These are phyloP conservation scores for Malurus leucopterus DNA, from an alignment of 2,797 vertebrate genomes.

Conservation along the genomic window DNA sequence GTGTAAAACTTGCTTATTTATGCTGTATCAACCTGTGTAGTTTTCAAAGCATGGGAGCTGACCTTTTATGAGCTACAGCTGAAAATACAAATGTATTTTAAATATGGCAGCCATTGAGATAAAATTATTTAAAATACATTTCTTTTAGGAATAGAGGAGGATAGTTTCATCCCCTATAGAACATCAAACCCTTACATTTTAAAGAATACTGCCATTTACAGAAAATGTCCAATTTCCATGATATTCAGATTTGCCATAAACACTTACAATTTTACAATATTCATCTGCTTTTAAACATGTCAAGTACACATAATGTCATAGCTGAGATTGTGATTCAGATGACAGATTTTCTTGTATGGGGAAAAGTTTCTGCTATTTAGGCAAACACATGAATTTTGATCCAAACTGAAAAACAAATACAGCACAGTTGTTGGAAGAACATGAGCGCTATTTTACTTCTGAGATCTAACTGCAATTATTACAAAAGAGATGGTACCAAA, in stretches of 20 bases:
- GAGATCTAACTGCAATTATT: neutral
- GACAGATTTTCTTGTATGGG: neutral
- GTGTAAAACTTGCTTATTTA: constrained; percentile 13
- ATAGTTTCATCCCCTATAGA: neutral
- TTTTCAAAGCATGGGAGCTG: neutral
- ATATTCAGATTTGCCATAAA: constrained; percentile 6
- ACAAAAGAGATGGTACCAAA: neutral
- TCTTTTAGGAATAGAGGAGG: neutral
- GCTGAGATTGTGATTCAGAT: neutral
- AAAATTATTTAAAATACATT: neutral
- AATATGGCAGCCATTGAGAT: neutral
- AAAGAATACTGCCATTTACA: neutral
- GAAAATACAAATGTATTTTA: constrained; percentile 20
- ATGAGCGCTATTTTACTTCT: neutral
- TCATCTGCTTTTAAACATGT: constrained; percentile 1
- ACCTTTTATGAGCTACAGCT: neutral
- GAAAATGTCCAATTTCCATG: constrained; percentile 16
- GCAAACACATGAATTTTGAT: constrained; percentile 12
- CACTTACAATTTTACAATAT: neutral
- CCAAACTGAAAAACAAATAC: constrained; percentile 14
- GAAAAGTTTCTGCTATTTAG: constrained; percentile 17
- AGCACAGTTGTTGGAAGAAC: neutral
- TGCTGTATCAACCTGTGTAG: neutral
- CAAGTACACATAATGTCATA: neutral
- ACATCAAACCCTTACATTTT: neutral